Evolutionary conservation across 92 coral and sea anemone genomes (phyloP).

Genomic region (Epizoanthus stellaris): DNA sequence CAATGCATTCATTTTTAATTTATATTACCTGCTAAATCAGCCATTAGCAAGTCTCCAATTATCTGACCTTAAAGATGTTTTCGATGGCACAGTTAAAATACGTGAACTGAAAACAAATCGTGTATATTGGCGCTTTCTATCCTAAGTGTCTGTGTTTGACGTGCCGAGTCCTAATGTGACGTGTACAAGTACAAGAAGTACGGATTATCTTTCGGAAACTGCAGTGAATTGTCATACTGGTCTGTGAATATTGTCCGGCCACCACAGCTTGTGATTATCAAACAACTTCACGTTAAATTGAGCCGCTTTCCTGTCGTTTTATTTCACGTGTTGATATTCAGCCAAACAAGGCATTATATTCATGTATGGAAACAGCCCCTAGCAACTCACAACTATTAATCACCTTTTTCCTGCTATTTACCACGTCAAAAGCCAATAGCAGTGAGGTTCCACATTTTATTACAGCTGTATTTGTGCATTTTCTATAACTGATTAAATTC

Average conservation of each 20-base stretch:
- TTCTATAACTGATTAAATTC: constrained; percentile 3
- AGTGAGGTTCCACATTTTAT: neutral
- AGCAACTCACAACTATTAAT: constrained; percentile 21
- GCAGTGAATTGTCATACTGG: neutral
- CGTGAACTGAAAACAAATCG: no score
- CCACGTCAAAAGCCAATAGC: constrained; percentile 19
- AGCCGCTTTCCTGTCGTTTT: constrained; percentile 3
- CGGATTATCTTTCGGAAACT: neutral
- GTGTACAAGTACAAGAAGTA: no score
- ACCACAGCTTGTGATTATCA: neutral
- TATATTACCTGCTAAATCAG: no score
- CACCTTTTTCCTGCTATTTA: constrained; percentile 8
- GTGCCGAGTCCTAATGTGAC: no score
- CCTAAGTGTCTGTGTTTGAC: no score
- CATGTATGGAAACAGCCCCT: neutral
- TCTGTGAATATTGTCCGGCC: neutral
- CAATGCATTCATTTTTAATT: no score
- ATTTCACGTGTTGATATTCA: neutral
- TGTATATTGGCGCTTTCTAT: no score
- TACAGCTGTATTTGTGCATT: constrained; percentile 10
- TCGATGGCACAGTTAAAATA: no score
- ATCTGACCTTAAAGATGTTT: no score
- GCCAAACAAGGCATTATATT: constrained; percentile 8
- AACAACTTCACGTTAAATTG: constrained; percentile 1
- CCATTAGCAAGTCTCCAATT: no score